Base-by-base conservation (phyloP, 2,888 invertebrate genomes). In the Pimpla rufipes region DNA sequence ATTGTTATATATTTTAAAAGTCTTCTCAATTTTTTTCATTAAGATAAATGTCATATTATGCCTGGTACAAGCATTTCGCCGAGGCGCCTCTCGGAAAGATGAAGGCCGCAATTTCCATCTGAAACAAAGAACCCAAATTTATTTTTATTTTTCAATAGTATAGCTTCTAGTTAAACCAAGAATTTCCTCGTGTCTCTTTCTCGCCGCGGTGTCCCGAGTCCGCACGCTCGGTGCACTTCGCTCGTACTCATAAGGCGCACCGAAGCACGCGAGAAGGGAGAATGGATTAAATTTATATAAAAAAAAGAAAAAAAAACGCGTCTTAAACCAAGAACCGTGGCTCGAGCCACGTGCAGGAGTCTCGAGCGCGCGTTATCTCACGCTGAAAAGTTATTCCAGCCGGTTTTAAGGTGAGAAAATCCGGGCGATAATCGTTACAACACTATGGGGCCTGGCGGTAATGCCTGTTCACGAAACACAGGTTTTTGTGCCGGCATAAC, bases 231-330 rank as follows among this genome's bases (percentile, higher is more conserved):
- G 42, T 29, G n/a, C 45, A 47, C 67, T 64, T 16, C 18, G 29
- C 40, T 67, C 42, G 40, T 57, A 18, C 57, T 35, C 42, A 16
- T 35, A 29, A 42, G 11, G 40, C 21, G 42, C 52, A 42, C 40
- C 11, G 8, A 37, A 76, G 52, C 23, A 23, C 57, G 59, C 77
- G 50, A 50, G 37, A 47, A 77, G 11, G 50, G 77, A 62, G 29
- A 78, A 78, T 62, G 70, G 70, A 78, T 78, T 78, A 78, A 78
- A 50, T 78, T 70, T 47, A 59, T 77, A 21, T 10, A 62, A 70
- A 29, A 29, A 29, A 29, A 5, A n/a, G n/a, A n/a, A n/a, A n/a
- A n/a, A n/a, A 5, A 29, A 29, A 29, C 2, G 29, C 45, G 57
- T 70, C 70, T 62, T 62, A 18, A 68, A 70, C 62, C 37, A 16